Evolutionary conservation across 2,888 invertebrate species (phyloP).

Genomic region (Drosophila kambysellisi): DNA sequence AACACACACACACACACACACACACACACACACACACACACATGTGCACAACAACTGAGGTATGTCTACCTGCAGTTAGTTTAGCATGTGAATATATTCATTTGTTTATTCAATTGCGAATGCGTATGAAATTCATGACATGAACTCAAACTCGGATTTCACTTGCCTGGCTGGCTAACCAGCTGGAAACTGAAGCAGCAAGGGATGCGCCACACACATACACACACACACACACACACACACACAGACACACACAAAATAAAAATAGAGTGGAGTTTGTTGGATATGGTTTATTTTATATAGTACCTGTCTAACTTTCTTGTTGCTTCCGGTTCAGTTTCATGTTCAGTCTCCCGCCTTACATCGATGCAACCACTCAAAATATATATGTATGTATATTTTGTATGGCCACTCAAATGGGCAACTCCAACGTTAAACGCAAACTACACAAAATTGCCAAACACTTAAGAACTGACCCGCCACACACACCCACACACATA

Average conservation of each 20-base stretch:
- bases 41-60: slow-evolving; percentile 24
- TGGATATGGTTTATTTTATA: slow-evolving; percentile 30
- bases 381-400: slow-evolving; percentile 11
- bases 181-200: not conserved
- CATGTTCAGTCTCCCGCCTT: not conserved
- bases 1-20: slow-evolving; percentile 15
- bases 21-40: not conserved
- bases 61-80: slow-evolving; percentile 26
- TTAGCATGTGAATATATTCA: slow-evolving; percentile 48
- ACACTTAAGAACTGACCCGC: slow-evolving; percentile 16
- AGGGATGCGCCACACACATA: not conserved
- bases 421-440: slow-evolving; percentile 38
- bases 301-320: slow-evolving; percentile 5
- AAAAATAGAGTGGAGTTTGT: not conserved
- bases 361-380: slow-evolving; percentile 16
- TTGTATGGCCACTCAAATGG: not conserved
- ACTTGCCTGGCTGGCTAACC: slow-evolving; percentile 1
- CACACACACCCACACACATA: too few species aligned
- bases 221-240: not conserved
- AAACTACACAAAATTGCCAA: slow-evolving; percentile 23
- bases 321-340: not conserved
- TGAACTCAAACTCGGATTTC: slow-evolving; percentile 29
- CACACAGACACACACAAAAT: too few species aligned
- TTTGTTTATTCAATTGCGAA: slow-evolving; percentile 60
- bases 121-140: slow-evolving; percentile 46